A percentile compares a stretch with the other conserved stretches of the same genome.
Conservation (phyloP, 2,113 vertebrate species). For the Anolis sagrei region DNA sequence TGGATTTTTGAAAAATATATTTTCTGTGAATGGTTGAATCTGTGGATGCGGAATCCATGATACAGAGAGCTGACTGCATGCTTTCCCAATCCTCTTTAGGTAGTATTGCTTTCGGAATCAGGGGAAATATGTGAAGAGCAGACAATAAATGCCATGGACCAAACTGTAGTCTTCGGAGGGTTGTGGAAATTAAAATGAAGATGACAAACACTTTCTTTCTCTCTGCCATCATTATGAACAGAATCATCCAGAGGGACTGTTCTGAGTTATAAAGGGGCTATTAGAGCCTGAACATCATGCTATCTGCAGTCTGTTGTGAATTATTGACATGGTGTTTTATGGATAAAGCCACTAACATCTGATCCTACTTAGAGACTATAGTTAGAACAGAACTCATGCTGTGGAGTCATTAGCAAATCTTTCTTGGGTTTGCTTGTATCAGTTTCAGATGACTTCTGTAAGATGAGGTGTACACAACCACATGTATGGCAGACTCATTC, state of each 20-base stretch:
- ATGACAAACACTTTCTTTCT: not conserved
- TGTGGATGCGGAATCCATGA: no score
- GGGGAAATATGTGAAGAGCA: not conserved
- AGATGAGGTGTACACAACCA: not conserved
- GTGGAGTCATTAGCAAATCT: not conserved
- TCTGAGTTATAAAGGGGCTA: not conserved
- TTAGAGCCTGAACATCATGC: not conserved
- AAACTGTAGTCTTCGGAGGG: not conserved
- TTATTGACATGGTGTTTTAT: constrained; percentile 5
- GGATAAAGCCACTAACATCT: constrained; percentile 24
- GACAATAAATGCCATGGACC: not conserved
- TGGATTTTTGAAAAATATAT: no score
- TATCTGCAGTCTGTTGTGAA: constrained; percentile 8
- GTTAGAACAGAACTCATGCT: constrained; percentile 15
- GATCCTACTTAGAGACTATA: constrained; percentile 13
- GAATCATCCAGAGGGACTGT: not conserved
- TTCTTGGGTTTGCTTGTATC: not conserved
- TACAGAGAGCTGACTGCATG: no score
- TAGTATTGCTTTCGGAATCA: not conserved
- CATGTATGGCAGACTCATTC: not conserved
- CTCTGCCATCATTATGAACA: not conserved
- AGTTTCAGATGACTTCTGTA: constrained; percentile 18
- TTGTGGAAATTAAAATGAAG: not conserved
- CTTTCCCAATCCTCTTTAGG: not conserved
- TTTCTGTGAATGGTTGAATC: no score